Conservation (phyloP, 2,797 vertebrate genomes). For the Echeneis naucrates region DNA sequence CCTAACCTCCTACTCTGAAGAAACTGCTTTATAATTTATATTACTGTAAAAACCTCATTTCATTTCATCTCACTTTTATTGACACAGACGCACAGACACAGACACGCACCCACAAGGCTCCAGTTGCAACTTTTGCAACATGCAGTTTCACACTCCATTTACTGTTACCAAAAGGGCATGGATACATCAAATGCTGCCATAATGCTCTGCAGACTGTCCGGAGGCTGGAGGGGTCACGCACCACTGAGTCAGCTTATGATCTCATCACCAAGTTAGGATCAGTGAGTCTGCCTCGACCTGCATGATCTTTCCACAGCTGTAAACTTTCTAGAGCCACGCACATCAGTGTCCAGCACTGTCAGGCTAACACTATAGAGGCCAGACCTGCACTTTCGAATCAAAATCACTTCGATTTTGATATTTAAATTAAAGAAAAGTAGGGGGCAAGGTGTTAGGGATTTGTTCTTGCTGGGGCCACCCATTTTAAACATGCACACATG, state of each 20-base stretch:
- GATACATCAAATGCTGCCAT: conserved; percentile 59
- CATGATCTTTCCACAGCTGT: conserved; percentile 15
- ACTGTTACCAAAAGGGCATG: conserved; percentile 55
- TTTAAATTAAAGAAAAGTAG: neutral
- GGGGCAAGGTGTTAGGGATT: neutral
- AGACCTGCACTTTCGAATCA: conserved; percentile 4
- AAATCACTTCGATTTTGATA: neutral
- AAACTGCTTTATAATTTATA: conserved; percentile 50
- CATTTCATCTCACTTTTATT: conserved; percentile 48
- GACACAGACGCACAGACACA: conserved; percentile 48
- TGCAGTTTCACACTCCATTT: conserved; percentile 76
- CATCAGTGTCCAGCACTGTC: neutral
- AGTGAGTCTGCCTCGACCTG: conserved; percentile 16
- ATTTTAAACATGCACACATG: neutral
- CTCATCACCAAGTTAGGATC: conserved; percentile 46
- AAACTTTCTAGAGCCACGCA: neutral
- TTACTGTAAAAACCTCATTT: conserved; percentile 58
- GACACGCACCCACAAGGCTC: conserved; percentile 60
- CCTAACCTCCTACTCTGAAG: conserved; percentile 28
- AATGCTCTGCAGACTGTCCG: conserved; percentile 33
- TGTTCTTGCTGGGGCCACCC: conserved; percentile 5
- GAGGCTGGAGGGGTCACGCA: conserved; percentile 53
- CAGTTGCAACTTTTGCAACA: conserved; percentile 53
- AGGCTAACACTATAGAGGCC: neutral
- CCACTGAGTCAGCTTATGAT: conserved; percentile 49